These are phyloP conservation scores for Grantiella picta DNA, from an alignment of 2,113 vertebrate genomes.

Conservation along the genomic window DNA sequence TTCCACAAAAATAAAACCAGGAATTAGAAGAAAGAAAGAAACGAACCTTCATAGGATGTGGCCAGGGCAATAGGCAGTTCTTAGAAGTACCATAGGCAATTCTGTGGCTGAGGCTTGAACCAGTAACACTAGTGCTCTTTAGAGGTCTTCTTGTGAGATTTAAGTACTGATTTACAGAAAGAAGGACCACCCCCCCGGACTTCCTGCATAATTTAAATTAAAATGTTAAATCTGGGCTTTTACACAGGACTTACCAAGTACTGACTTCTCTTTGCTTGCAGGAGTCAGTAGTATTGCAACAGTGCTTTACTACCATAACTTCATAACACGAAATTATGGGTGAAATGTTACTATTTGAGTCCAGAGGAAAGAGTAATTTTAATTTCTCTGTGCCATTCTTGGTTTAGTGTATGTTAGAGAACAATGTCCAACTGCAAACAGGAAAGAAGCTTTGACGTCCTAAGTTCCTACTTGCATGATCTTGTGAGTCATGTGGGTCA, in stretches of 20 bases:
- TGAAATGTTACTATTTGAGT: constrained; percentile 33
- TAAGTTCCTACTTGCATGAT: not conserved
- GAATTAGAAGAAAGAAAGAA: not conserved
- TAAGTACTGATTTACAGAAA: not conserved
- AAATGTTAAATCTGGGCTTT: not conserved
- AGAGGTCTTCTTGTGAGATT: not conserved
- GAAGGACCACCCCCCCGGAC: not conserved
- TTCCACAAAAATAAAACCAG: not conserved
- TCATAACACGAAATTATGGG: not conserved
- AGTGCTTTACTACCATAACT: not conserved
- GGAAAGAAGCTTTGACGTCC: constrained; percentile 26
- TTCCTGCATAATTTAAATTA: not conserved
- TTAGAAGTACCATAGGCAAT: not conserved
- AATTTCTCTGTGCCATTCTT: not conserved
- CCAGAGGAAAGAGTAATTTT: not conserved
- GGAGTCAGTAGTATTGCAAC: not conserved
- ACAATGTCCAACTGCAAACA: constrained; percentile 24
- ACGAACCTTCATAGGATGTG: not conserved
- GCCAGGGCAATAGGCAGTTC: not conserved
- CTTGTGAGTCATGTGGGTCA: not conserved
- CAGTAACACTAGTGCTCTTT: not conserved
- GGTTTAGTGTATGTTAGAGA: not conserved
- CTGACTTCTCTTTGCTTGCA: not conserved
- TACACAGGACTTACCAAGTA: not conserved
- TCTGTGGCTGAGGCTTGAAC: not conserved